These are phyloP conservation scores for Apogon talboti DNA, from an alignment of 2,797 vertebrate species.

Conservation along the genomic window DNA sequence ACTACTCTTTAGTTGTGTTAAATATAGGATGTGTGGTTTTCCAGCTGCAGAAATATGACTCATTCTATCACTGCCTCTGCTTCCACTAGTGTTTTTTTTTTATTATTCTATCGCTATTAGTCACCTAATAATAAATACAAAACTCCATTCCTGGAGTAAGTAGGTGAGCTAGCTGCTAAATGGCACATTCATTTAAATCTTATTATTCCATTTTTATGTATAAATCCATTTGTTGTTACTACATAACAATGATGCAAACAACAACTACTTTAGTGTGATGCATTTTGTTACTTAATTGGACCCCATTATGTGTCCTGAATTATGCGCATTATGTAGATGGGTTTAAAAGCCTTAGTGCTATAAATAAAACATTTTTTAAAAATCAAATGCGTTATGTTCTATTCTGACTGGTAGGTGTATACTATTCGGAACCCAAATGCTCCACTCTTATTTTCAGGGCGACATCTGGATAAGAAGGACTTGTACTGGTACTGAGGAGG, in stretches of 20 bases:
- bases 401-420: background rate
- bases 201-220: background rate
- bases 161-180: background rate
- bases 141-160: background rate
- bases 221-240: background rate
- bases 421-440: background rate
- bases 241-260: background rate
- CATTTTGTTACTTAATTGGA: background rate
- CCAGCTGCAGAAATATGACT: background rate
- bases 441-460: slow-evolving; percentile 75
- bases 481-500: slow-evolving; percentile 85
- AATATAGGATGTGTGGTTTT: background rate
- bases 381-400: background rate
- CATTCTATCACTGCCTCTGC: background rate
- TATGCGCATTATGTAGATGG: no score
- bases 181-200: background rate
- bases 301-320: no score
- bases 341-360: no score
- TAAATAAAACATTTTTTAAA: background rate
- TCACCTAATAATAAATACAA: background rate
- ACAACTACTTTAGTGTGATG: background rate
- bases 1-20: background rate
- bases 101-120: background rate
- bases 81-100: background rate
- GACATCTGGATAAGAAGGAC: slow-evolving; percentile 83